Evolutionary conservation across 2,113 vertebrate species (phyloP), one percentile per base, ranked within the genome.

Genomic region (Thomomys bottae): DNA sequence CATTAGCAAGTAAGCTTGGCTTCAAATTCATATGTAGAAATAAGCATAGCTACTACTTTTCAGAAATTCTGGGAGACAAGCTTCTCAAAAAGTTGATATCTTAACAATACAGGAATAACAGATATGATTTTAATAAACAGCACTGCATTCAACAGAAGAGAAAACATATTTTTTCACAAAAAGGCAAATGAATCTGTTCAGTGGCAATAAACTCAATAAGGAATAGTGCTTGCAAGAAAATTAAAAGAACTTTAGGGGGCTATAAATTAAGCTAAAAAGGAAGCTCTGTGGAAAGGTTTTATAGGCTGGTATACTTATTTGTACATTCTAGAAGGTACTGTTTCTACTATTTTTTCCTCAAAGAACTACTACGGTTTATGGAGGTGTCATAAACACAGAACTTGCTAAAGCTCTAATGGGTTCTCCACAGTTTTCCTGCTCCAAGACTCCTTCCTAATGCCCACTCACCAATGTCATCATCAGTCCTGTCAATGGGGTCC

Each of bases 401-500:
- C 18, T 77, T 78, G 21, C 14, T 15, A 59, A 79, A 86, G 26
- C 21, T 15, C 59, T 32, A 64, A 32, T 57, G 18, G 49, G 5
- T 6, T 63, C 54, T 34, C 9, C 1, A 26, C n/a, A 30, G 38
- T 80, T 77, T 2, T 14, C 28, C 14, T n/a, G n/a, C 26, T 66
- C 64, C 42, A 24, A 40, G 28, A 18, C 54, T 64, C 18, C 5
- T 30, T 24, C 66, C 72, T 77, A 38, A 17, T 1, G 14, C 10
- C 23, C 8, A 91, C 98, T 98, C 96, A 99, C 99, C 99, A 64
- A 99, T 99, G 96, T 99, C 99, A 87, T 99, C 99, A 3, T 99
- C 99, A 0, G 99, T 99, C 84, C 99, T 97, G 97, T 99, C 99
- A 96, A 99, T 99, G 24, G 99, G 99, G 96, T 99, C 99, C 97